A percentile compares a stretch with the other conserved stretches of the same genome.
Evolutionary conservation across 2,113 vertebrate genomes (phyloP).

Genomic region (Elaphurus davidianus): DNA sequence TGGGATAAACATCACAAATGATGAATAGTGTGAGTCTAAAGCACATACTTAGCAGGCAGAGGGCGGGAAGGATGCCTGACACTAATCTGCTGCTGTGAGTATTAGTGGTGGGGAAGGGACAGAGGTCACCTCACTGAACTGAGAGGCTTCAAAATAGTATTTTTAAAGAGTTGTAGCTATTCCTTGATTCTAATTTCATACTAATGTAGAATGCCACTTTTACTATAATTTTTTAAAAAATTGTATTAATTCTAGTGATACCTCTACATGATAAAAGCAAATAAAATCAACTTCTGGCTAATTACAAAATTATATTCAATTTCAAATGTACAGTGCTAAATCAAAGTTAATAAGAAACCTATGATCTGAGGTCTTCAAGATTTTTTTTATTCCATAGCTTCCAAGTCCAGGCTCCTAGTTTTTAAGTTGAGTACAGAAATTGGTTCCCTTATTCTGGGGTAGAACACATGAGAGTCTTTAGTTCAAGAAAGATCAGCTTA

Average conservation of each 20-base stretch:
- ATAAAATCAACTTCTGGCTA: background rate
- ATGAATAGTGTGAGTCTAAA: background rate
- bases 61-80: background rate
- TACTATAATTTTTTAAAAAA: background rate
- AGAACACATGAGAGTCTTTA: background rate
- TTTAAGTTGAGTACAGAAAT: background rate
- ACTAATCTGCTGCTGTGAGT: background rate
- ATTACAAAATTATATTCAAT: background rate
- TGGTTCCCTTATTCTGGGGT: background rate
- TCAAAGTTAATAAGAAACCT: background rate
- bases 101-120: background rate
- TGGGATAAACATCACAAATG: background rate
- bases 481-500: background rate
- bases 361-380: background rate
- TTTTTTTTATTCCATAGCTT: background rate
- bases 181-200: background rate
- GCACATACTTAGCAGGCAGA: background rate
- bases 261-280: background rate
- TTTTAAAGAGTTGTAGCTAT: background rate
- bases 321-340: slow-evolving; percentile 1
- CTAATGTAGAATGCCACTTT: background rate
- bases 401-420: background rate
- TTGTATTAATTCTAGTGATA: background rate
- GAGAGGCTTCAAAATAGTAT: background rate
- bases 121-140: background rate